Conservation (phyloP, 1,140 invertebrate genomes). For the Polypedilum pembai region DNA sequence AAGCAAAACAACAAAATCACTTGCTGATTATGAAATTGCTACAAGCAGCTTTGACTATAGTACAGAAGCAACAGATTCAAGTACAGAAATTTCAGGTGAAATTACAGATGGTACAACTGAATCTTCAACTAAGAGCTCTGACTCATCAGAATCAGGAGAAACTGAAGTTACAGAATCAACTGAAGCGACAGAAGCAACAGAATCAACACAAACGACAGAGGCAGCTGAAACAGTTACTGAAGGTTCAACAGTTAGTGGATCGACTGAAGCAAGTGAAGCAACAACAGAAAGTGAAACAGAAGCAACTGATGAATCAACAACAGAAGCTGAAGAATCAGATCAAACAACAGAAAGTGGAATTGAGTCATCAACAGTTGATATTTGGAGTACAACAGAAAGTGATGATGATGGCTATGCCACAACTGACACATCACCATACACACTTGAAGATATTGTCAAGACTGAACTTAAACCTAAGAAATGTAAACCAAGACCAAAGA, state of each 20-base stretch:
- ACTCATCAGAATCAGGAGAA: constrained; percentile 26
- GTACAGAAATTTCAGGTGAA: constrained; percentile 29
- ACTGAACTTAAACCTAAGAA: constrained; percentile 47
- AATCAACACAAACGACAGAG: constrained; percentile 31
- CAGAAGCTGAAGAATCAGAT: constrained; percentile 29
- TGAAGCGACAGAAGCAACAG: constrained; percentile 23
- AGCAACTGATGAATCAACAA: neutral
- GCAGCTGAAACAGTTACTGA: constrained; percentile 22
- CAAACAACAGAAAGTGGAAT: constrained; percentile 29
- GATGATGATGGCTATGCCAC: constrained; percentile 25
- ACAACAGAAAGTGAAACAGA: constrained; percentile 26
- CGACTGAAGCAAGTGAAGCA: constrained; percentile 33
- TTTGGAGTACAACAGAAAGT: constrained; percentile 41
- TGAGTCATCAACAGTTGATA: constrained; percentile 38
- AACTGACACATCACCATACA: constrained; percentile 42
- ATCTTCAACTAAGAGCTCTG: constrained; percentile 23
- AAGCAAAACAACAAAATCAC: constrained; percentile 34
- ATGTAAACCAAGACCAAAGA: constrained; percentile 53
- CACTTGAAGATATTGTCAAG: constrained; percentile 38
- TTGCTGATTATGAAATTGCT: constrained; percentile 33
- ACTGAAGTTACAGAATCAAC: constrained; percentile 31
- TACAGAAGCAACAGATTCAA: neutral
- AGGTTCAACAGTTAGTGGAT: constrained; percentile 29
- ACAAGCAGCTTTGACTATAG: constrained; percentile 30
- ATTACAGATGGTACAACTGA: constrained; percentile 31